Evolutionary conservation across 2,113 vertebrate genomes (phyloP).

Genomic region (Edolisoma coerulescens): DNA sequence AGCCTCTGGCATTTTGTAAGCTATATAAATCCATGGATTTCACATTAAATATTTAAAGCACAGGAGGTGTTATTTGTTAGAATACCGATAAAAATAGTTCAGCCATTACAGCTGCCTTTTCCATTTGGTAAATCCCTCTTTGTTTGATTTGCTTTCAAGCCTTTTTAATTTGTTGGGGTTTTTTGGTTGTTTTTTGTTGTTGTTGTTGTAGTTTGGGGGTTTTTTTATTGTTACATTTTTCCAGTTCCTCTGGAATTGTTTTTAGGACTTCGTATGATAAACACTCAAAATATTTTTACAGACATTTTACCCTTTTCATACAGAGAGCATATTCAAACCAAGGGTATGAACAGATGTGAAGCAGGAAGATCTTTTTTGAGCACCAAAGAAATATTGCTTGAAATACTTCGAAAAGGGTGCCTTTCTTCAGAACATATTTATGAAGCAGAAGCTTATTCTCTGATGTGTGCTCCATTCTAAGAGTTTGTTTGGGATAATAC

Average conservation of each 20-base stretch:
- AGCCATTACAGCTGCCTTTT: constrained; percentile 54
- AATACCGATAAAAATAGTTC: constrained; percentile 72
- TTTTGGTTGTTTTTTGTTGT: not conserved
- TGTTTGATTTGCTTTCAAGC: constrained; percentile 52
- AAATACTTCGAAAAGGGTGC: not conserved
- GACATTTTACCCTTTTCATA: constrained; percentile 46
- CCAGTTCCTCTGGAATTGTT: constrained; percentile 24
- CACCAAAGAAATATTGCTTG: not conserved
- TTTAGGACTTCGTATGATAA: constrained; percentile 48
- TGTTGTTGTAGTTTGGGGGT: no score
- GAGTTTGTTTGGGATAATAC: not conserved
- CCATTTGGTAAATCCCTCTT: constrained; percentile 58
- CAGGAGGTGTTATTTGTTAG: constrained; percentile 76
- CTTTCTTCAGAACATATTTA: constrained; percentile 1
- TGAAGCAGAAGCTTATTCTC: not conserved
- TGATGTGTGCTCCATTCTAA: not conserved
- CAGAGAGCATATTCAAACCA: constrained; percentile 43
- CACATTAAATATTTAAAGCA: constrained; percentile 82
- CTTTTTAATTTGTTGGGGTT: not conserved
- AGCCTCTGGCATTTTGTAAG: constrained; percentile 77
- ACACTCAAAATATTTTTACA: constrained; percentile 59
- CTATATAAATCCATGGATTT: constrained; percentile 78
- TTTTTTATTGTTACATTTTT: constrained; percentile 28
- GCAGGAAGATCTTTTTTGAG: not conserved
- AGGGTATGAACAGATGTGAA: constrained; percentile 27